These are phyloP conservation scores for Aselliscus stoliczkanus DNA, from an alignment of 2,797 vertebrate species.

Conservation along the genomic window DNA sequence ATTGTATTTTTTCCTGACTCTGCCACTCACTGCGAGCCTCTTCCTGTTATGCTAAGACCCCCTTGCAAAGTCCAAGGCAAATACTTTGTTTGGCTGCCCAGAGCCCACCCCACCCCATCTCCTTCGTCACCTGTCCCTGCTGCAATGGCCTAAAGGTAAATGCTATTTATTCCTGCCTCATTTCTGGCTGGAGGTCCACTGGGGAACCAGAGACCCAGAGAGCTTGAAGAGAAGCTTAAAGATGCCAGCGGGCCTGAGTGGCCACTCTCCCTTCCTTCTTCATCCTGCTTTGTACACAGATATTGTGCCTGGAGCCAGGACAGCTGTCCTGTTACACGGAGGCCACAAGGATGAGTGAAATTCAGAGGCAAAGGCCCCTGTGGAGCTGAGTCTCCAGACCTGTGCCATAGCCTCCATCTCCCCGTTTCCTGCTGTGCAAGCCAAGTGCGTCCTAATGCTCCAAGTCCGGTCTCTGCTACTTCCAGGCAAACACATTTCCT, in stretches of 20 bases:
- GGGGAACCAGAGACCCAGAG: background rate
- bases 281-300: too few relatives aligned
- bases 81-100: background rate
- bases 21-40: too few relatives aligned
- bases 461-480: background rate
- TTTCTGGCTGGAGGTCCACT: background rate
- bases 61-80: background rate
- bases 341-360: background rate
- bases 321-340: background rate
- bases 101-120: background rate
- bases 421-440: background rate
- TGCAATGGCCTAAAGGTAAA: rapidly evolving
- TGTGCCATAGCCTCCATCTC: background rate
- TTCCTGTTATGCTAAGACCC: background rate
- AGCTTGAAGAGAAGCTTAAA: background rate
- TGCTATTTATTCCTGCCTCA: background rate
- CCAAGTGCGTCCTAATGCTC: background rate
- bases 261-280: background rate
- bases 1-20: background rate
- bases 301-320: background rate
- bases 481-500: background rate
- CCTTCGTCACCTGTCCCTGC: background rate
- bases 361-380: background rate
- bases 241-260: background rate
- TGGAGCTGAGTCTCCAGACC: background rate